Base-by-base conservation (phyloP, 2,888 invertebrate genomes). In the Cephus spinipes region DNA sequence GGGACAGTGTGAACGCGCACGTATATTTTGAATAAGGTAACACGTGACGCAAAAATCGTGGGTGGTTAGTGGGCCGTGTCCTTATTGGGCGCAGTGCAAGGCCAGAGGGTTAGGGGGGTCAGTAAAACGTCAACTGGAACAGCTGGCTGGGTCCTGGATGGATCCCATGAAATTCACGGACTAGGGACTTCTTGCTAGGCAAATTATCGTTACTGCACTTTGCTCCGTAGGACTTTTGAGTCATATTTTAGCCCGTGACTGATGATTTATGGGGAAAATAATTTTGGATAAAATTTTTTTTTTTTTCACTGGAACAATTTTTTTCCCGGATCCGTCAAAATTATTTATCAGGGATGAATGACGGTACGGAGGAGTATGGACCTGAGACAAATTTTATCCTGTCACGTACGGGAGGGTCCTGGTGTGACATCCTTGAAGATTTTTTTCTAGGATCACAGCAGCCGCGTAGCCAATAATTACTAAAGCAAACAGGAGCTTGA, bases 61-160 rank as follows among this genome's bases (percentile, higher is more conserved):
- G 89, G 89, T 89, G 90, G 90, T 90, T 89, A 89, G 90, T 88
- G 89, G 86, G 89, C 87, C 89, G 88, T 89, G 87, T 84, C 87
- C 55, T 55, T 55, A 55, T 55, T 55, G 80, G 84, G 81, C 82
- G 84, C 83, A 86, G 85, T 85, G 85, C 82, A 80, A 83, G 81
- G 85, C 77, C 79, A 77, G 81, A 77, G 82, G 81, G 71, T 71
- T 31, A 71, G 80, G 82, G 84, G 88, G 87, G 87, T 86, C 81
- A 83, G 82, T 79, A 82, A 86, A 87, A 87, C 85, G 85, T 85
- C 15, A 15, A 55, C 55, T 23, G 55, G 55, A 55, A 55, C 55
- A 55, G 55, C 55, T 55, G 55, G 55, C 55, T 55, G 1, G 55
- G 55, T 55, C 23, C 55, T 55, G 55, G 55, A 23, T 23, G 55